Evolutionary conservation across 2,797 vertebrate genomes (phyloP), one percentile per base, ranked within the genome.

Genomic region (Melanotaenia trifasciata): DNA sequence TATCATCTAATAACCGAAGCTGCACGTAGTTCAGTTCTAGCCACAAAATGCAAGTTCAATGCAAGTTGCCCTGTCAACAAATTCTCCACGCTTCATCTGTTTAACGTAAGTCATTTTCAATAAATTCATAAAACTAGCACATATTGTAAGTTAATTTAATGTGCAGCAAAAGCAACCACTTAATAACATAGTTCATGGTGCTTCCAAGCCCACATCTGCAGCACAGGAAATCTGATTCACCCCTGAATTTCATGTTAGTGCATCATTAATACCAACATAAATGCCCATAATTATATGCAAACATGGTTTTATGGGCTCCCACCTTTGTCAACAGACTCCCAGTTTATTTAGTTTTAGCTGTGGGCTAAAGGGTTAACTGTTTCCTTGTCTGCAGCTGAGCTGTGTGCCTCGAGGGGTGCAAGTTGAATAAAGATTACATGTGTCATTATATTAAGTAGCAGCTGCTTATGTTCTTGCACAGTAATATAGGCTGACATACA

Each of bases 361-460:
- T 72, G 67, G 80, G 81, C 85, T 79, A 66, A 80, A 79, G 81
- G 84, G 76, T 84, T 78, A 78, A 74, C 84, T 59, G 78, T 81
- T 85, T 82, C 84, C 73, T 47, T 76, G 76, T 83, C 74, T 79
- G 70, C 51, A 59, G 74, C 86, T 58, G 80, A 67, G 77, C 77
- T 24, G 74, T 1, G 13, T 3, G 76, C 80, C 90, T 90, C 56
- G 1, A 74, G 86, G 30, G 87, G 85, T 80, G 64, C 65, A 47
- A 79, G 85, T 79, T 83, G 85, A 86, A 90, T 89, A 84, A 89
- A 90, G 89, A 94, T 89, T 90, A 90, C 89, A 91, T 77, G 89
- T 90, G 91, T 91, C 87, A 85, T 90, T 92, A 84, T 88, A 87
- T 90, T 86, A 94, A 89, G 83, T 63, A 72, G 87, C 65, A 7